phyloP scores from a whole-genome alignment of 2,113 vertebrate genomes.

The Melierax canorus region DNA sequence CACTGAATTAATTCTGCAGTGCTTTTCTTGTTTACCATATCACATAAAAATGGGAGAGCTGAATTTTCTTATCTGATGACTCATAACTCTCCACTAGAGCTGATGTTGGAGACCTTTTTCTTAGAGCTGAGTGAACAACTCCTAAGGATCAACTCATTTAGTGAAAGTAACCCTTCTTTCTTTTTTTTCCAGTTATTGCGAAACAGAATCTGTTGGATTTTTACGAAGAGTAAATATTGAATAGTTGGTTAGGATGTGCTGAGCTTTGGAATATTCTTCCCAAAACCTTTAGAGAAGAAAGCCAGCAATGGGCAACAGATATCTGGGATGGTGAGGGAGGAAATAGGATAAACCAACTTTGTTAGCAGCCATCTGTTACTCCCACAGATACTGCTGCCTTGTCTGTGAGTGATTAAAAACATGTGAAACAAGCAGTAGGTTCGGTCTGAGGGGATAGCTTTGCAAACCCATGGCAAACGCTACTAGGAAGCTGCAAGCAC shows the following conservation, averaged over 20 bases:
- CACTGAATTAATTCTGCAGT: slow-evolving; percentile 9
- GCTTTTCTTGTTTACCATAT: slow-evolving; percentile 41
- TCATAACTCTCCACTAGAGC: not conserved
- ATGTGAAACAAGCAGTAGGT: not conserved
- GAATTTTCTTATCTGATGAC: slow-evolving; percentile 37
- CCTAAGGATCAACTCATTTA: not conserved
- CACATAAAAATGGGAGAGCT: not conserved
- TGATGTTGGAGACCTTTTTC: not conserved
- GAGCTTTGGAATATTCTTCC: not conserved
- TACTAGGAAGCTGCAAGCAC: not conserved
- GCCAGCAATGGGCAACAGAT: not conserved
- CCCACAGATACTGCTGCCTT: not conserved
- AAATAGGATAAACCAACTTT: not conserved
- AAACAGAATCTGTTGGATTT: not conserved
- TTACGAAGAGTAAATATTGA: not conserved
- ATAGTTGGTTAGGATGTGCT: not conserved
- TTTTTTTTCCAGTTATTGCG: not conserved
- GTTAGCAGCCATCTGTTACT: slow-evolving; percentile 24
- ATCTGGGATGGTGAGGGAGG: not conserved
- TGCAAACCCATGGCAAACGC: not conserved
- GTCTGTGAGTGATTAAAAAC: not conserved
- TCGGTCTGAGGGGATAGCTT: not conserved
- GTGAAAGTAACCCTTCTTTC: not conserved
- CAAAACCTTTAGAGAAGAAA: not conserved
- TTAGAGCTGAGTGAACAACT: not conserved